A percentile compares a stretch with the other conserved stretches of the same genome.
These are phyloP conservation scores for Hippocampus comes DNA, from an alignment of 2,113 vertebrate species.

Conservation along the genomic window DNA sequence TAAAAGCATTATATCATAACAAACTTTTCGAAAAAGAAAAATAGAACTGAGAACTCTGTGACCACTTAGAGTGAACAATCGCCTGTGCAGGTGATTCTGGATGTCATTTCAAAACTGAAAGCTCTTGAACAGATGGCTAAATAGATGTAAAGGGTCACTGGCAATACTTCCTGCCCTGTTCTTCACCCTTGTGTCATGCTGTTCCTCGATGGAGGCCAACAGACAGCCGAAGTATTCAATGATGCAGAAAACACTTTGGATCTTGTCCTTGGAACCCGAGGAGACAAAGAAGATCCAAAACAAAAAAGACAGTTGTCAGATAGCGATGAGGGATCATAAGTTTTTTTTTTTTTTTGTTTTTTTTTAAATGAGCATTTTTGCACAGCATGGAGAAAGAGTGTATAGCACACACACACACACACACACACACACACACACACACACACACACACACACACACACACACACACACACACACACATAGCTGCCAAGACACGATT, in stretches of 20 bases:
- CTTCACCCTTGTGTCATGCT: conserved; percentile 46
- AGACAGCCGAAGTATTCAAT: conserved; percentile 43
- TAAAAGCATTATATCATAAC: conserved; percentile 15
- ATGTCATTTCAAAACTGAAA: conserved; percentile 12
- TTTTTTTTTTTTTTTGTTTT: not conserved
- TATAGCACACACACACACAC: no score
- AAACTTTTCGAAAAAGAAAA: not conserved
- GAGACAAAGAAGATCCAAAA: conserved; percentile 15
- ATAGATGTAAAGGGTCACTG: conserved; percentile 39
- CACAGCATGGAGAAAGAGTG: not conserved
- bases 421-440: no score
- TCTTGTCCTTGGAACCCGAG: conserved; percentile 30
- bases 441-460: no score
- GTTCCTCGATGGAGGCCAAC: conserved; percentile 36
- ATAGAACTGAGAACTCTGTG: not conserved
- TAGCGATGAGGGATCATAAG: not conserved
- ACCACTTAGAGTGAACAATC: not conserved
- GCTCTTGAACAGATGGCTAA: conserved; percentile 46
- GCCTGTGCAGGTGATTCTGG: conserved; percentile 10
- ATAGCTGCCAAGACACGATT: conserved; percentile 14
- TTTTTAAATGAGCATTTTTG: not conserved
- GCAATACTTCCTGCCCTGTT: conserved; percentile 34
- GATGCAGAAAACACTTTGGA: conserved; percentile 49
- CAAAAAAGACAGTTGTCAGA: not conserved
- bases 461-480: no score